Conservation (phyloP, 2,113 vertebrate genomes). For the Fukomys damarensis region DNA sequence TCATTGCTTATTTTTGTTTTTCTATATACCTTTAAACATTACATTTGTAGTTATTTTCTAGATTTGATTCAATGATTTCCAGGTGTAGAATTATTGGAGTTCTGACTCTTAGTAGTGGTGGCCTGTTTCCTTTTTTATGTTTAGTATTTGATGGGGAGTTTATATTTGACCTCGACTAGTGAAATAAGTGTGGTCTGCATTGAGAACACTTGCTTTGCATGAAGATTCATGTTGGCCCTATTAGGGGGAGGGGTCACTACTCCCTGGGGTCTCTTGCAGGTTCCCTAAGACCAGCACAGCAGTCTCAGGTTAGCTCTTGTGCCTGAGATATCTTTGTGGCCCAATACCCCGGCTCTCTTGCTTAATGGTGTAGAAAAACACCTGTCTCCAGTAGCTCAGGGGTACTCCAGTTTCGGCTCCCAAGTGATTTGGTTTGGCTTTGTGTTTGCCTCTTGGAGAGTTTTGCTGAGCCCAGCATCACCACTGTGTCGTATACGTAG, state of each 20-base stretch:
- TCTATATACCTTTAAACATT: background rate
- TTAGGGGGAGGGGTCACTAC: background rate
- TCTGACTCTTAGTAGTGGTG: background rate
- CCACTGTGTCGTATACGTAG: rapidly evolving
- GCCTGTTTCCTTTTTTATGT: background rate
- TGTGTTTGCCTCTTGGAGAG: background rate
- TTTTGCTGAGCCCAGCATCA: background rate
- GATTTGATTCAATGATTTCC: background rate
- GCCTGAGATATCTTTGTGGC: background rate
- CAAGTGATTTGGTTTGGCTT: background rate
- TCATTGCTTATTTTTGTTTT: background rate
- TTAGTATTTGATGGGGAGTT: background rate
- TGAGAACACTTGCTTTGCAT: background rate
- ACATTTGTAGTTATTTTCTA: background rate
- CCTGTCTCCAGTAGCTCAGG: background rate
- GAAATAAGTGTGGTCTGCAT: background rate
- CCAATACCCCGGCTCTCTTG: background rate
- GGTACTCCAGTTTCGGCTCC: background rate
- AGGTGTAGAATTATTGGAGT: background rate
- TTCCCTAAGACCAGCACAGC: background rate
- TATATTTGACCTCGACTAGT: background rate
- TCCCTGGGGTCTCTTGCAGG: background rate
- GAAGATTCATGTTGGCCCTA: background rate
- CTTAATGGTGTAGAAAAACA: background rate
- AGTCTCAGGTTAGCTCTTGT: background rate